Conservation (phyloP, 2,113 vertebrate species). For the Alethe castanea region DNA sequence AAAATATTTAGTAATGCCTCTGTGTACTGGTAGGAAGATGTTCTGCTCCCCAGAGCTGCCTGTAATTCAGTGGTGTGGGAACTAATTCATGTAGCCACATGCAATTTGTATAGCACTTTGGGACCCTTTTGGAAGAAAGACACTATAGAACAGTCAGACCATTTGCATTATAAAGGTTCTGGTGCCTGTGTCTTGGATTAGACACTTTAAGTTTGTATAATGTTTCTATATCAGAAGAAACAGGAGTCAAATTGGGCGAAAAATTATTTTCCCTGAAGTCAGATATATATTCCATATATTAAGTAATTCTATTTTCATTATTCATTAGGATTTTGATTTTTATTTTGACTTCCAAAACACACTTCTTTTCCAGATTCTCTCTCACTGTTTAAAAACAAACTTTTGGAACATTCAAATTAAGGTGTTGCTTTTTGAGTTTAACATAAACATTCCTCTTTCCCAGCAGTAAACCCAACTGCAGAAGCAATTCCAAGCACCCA, state of each 20-base stretch:
- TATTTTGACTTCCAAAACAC: neutral
- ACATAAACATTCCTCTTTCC: neutral
- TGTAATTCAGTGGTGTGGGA: conserved; percentile 26
- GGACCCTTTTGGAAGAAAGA: conserved; percentile 39
- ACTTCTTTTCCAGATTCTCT: neutral
- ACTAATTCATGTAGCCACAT: conserved; percentile 17
- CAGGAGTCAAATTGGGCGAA: neutral
- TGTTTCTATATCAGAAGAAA: conserved; percentile 40
- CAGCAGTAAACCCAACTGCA: neutral
- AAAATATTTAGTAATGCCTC: neutral
- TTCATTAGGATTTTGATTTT: neutral
- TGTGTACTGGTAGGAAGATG: neutral
- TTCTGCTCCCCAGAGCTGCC: neutral
- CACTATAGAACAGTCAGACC: conserved; percentile 15
- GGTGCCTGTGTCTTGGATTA: conserved; percentile 22
- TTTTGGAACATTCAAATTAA: neutral
- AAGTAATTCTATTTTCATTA: neutral
- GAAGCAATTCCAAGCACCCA: neutral
- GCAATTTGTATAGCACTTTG: conserved; percentile 37
- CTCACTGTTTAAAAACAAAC: neutral
- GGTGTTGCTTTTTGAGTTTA: neutral
- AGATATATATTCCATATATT: conserved; percentile 12
- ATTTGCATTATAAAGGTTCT: conserved; percentile 55
- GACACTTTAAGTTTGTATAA: conserved; percentile 19
- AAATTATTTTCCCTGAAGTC: neutral